phyloP scores from a whole-genome alignment of 2,797 vertebrate genomes.

The Miichthys miiuy region DNA sequence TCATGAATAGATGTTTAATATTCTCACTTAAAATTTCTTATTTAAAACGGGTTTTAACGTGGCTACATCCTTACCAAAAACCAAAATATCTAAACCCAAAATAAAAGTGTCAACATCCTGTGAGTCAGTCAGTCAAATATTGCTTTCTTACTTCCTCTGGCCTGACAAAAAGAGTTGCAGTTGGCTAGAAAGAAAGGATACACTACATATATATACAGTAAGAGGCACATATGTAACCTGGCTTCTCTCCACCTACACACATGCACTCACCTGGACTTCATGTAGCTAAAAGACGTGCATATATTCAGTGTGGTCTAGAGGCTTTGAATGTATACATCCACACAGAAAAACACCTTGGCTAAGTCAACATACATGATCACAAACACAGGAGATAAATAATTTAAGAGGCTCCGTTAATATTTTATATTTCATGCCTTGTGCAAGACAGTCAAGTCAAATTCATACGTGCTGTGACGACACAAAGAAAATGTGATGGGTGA shows the following conservation, averaged over 20 bases:
- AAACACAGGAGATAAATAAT: conserved; percentile 50
- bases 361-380: conserved; percentile 31
- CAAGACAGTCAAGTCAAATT: conserved; percentile 25
- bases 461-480: background rate
- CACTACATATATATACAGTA: conserved; percentile 42
- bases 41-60: background rate
- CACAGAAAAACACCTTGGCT: conserved; percentile 10
- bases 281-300: conserved; percentile 23
- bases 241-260: conserved; percentile 27
- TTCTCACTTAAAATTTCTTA: background rate
- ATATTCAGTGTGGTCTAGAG: conserved; percentile 9
- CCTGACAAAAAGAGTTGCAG: background rate
- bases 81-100: background rate
- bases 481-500: background rate
- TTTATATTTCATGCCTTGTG: conserved; percentile 25
- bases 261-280: conserved; percentile 11
- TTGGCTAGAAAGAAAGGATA: conserved; percentile 4
- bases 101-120: background rate
- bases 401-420: conserved; percentile 51
- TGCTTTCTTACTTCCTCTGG: background rate
- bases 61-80: background rate
- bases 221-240: conserved; percentile 30
- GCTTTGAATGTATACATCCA: background rate
- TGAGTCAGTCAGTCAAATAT: background rate
- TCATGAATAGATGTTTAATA: too few relatives aligned